A percentile compares a stretch with the other conserved stretches of the same genome.
phyloP scores from a whole-genome alignment of 2,797 vertebrate genomes.

The Knipowitschia caucasica region DNA sequence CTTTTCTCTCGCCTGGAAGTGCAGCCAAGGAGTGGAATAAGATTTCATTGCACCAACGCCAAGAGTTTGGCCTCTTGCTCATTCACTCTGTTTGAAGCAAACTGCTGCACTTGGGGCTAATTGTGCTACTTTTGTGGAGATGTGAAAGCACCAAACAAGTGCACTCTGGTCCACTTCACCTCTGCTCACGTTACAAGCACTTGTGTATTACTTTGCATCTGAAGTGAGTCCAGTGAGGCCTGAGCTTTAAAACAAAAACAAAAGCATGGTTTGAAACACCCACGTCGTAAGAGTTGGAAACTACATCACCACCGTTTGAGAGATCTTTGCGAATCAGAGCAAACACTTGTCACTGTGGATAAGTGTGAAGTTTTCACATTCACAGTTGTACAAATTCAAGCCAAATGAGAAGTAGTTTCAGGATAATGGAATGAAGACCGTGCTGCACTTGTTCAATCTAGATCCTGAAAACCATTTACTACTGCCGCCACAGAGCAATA shows the following conservation, averaged over 20 bases:
- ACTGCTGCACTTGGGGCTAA: no score
- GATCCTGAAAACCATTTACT: background rate
- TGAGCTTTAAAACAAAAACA: background rate
- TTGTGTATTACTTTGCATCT: no score
- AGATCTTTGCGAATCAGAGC: background rate
- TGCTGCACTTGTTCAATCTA: background rate
- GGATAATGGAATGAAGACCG: background rate
- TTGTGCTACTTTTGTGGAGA: no score
- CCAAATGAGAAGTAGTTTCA: background rate
- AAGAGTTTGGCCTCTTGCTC: background rate
- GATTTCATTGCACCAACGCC: background rate
- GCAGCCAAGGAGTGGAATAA: constrained; percentile 1
- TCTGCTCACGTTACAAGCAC: no score
- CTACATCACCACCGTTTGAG: background rate
- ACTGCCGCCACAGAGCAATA: background rate
- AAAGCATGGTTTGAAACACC: background rate
- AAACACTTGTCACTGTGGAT: constrained; percentile 11
- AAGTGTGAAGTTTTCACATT: background rate
- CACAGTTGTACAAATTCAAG: background rate
- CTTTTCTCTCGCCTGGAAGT: constrained; percentile 1
- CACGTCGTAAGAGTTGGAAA: background rate
- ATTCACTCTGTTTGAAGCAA: no score
- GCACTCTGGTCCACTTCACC: no score
- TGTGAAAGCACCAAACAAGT: no score
- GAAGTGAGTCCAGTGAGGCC: no score